Conservation (phyloP, 1,140 invertebrate genomes). For the Hyles vespertilio region DNA sequence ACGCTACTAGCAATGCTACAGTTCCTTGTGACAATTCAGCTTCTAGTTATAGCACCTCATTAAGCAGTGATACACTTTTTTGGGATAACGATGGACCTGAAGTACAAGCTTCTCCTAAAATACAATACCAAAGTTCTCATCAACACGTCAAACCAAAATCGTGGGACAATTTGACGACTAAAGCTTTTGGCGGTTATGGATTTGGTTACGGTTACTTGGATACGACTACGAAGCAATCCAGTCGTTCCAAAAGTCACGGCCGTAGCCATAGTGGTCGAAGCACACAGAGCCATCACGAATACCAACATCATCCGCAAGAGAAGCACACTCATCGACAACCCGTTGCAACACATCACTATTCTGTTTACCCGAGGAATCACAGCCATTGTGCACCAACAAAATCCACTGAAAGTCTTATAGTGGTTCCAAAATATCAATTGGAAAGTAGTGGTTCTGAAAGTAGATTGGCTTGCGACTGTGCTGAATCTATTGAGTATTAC, state of each 20-base stretch:
- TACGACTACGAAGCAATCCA: slow-evolving; percentile 76
- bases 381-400: slow-evolving; percentile 79
- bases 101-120: slow-evolving; percentile 63
- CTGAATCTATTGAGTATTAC: slow-evolving; percentile 74
- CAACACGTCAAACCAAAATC: slow-evolving; percentile 86
- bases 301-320: slow-evolving; percentile 59
- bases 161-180: slow-evolving; percentile 90
- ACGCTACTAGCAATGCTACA: slow-evolving; percentile 80
- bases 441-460: slow-evolving; percentile 79
- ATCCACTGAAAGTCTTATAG: slow-evolving; percentile 85
- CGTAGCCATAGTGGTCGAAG: slow-evolving; percentile 64
- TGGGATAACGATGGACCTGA: slow-evolving; percentile 80
- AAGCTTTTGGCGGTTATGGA: slow-evolving; percentile 88
- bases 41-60: slow-evolving; percentile 87
- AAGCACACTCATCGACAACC: slow-evolving; percentile 69
- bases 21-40: slow-evolving; percentile 81
- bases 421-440: slow-evolving; percentile 78
- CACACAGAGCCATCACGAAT: slow-evolving; percentile 73
- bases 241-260: slow-evolving; percentile 71
- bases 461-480: slow-evolving; percentile 81
- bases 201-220: slow-evolving; percentile 90
- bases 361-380: slow-evolving; percentile 46
- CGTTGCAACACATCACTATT: slow-evolving; percentile 70
- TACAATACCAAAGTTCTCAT: slow-evolving; percentile 71
- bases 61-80: slow-evolving; percentile 89